A percentile compares a stretch with the other conserved stretches of the same genome.
These are phyloP conservation scores for Apamea monoglypha DNA, from an alignment of 2,888 invertebrate genomes.

Conservation along the genomic window DNA sequence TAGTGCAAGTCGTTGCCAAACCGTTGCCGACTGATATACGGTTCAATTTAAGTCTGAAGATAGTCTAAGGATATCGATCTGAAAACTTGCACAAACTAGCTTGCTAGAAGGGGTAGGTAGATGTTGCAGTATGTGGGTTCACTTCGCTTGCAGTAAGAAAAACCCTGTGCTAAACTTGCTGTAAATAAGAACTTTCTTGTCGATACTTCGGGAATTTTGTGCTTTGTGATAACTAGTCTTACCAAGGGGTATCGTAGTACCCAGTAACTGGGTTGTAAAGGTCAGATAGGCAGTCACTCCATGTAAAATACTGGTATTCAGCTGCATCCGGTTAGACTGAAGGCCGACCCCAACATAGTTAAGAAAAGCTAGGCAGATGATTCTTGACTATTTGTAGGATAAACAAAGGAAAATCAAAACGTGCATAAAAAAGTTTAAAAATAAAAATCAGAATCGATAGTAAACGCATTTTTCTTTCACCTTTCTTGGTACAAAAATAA, in stretches of 20 bases:
- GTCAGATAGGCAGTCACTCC: too few relatives aligned
- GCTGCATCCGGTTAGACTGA: too few relatives aligned
- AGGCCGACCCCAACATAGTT: too few relatives aligned
- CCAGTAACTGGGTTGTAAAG: too few relatives aligned
- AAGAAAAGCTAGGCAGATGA: neutral
- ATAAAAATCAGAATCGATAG: too few relatives aligned
- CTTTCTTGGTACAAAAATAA: neutral
- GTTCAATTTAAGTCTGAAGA: conserved; percentile 24
- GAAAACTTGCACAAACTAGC: conserved; percentile 2
- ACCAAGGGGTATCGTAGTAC: too few relatives aligned
- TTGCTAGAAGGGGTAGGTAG: neutral
- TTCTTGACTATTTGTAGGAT: neutral
- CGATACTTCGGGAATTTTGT: neutral
- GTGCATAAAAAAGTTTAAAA: neutral
- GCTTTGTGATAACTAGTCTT: too few relatives aligned
- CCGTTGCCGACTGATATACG: conserved; percentile 27
- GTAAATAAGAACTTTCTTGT: neutral
- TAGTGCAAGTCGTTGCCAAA: conserved; percentile 12
- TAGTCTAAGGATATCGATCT: conserved; percentile 29
- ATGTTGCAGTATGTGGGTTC: neutral
- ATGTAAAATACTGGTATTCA: too few relatives aligned
- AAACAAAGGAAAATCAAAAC: neutral
- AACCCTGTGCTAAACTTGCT: neutral
- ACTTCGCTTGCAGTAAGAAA: neutral
- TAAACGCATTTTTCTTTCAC: neutral